Evolutionary conservation across 2,888 invertebrate species (phyloP).

Genomic region (Chrysodeixis includens): DNA sequence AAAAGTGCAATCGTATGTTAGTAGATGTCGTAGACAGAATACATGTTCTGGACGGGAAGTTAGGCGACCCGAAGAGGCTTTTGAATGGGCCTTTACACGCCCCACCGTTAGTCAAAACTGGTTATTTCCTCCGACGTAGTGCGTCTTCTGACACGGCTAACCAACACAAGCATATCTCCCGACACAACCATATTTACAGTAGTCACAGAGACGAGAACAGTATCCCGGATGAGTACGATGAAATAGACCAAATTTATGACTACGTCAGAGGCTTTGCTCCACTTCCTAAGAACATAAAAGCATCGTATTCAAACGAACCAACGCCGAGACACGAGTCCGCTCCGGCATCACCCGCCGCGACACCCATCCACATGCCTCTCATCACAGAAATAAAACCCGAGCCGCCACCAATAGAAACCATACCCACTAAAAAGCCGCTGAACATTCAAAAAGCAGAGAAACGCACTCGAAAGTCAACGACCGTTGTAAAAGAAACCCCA

Average conservation of each 20-base stretch:
- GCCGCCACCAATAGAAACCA: conserved; percentile 97
- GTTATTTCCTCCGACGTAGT: conserved; percentile 93
- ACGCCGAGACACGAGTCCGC: conserved; percentile 86
- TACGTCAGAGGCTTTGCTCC: conserved; percentile 98
- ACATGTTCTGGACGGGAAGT: conserved; percentile 94
- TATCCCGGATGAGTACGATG: conserved; percentile 95
- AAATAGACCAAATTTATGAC: conserved; percentile 98
- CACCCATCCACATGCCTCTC: conserved; percentile 87
- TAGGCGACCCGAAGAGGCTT: conserved; percentile 91
- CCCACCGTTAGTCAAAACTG: conserved; percentile 89
- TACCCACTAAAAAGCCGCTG: conserved; percentile 94
- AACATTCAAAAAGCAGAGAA: conserved; percentile 91
- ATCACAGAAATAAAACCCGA: conserved; percentile 93
- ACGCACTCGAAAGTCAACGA: conserved; percentile 92
- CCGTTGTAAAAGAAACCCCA: conserved; percentile 88
- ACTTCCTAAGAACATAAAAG: conserved; percentile 94
- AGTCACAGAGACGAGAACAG: conserved; percentile 91
- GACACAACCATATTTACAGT: conserved; percentile 87
- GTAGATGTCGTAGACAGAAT: conserved; percentile 94
- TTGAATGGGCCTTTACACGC: conserved; percentile 81
- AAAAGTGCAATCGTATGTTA: conserved; percentile 93
- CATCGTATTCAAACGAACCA: conserved; percentile 89
- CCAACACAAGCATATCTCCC: conserved; percentile 87
- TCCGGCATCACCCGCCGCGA: conserved; percentile 88
- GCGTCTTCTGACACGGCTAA: conserved; percentile 93